phyloP scores from a whole-genome alignment of 2,888 invertebrate genomes.

The Archips xylosteana region DNA sequence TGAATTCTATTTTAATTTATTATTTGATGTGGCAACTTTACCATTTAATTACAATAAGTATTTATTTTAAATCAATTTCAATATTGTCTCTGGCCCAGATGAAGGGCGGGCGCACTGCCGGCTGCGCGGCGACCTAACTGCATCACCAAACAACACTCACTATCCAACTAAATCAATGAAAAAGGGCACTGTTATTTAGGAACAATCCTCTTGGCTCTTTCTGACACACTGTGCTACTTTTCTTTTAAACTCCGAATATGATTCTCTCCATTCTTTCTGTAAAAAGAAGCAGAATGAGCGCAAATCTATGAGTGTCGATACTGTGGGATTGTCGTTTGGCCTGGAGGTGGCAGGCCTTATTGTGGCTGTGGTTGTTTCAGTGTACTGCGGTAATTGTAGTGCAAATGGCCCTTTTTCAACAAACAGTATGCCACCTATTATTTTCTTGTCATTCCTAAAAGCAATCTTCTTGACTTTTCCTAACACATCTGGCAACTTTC shows the following conservation, averaged over 20 bases:
- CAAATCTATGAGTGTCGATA: conserved; percentile 81
- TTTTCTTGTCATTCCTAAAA: conserved; percentile 88
- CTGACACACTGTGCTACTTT: conserved; percentile 99
- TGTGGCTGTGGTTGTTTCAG: conserved; percentile 43
- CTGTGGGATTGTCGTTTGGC: conserved; percentile 57
- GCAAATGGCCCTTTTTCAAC: conserved; percentile 76
- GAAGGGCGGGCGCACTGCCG: conserved; percentile 65
- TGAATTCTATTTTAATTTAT: conserved; percentile 77
- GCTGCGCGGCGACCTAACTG: conserved; percentile 67
- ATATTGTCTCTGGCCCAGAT: conserved; percentile 82
- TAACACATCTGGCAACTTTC: conserved; percentile 98
- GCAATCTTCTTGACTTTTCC: conserved; percentile 99
- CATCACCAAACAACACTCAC: conserved; percentile 82
- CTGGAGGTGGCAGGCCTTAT: conserved; percentile 58
- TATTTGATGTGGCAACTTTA: conserved; percentile 84
- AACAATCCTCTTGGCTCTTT: conserved; percentile 99
- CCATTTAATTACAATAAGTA: conserved; percentile 83
- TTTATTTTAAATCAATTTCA: conserved; percentile 84
- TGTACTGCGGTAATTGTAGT: conserved; percentile 59
- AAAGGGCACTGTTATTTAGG: conserved; percentile 89
- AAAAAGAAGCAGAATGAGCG: conserved; percentile 84
- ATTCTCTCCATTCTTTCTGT: conserved; percentile 99
- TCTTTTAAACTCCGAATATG: conserved; percentile 98
- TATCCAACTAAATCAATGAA: conserved; percentile 79
- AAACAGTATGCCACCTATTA: conserved; percentile 66